Conservation (phyloP, 2,113 vertebrate species). For the Heterochromis multidens region DNA sequence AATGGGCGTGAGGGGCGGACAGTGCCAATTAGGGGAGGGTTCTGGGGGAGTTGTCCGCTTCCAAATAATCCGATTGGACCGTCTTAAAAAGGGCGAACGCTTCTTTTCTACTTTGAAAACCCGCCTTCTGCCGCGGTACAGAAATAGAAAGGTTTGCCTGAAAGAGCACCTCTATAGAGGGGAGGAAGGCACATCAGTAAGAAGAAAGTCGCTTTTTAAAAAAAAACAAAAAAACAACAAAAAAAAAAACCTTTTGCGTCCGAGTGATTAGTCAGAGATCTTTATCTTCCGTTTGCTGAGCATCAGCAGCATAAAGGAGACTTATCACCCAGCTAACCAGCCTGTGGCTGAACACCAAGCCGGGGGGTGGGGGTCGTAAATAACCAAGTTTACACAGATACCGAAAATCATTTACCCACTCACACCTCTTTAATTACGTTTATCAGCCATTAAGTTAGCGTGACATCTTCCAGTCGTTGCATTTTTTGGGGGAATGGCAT, state of each 20-base stretch:
- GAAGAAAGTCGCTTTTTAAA: neutral
- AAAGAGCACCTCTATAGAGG: neutral
- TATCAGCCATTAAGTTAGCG: neutral
- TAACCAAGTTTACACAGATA: neutral
- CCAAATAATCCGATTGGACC: constrained; percentile 69
- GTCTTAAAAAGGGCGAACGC: constrained; percentile 57
- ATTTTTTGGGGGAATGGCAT: constrained; percentile 63
- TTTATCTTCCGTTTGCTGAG: neutral
- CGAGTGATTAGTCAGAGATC: neutral
- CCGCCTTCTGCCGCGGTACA: constrained; percentile 34
- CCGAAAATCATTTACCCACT: neutral
- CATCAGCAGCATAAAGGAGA: neutral
- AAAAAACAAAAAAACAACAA: too few relatives aligned
- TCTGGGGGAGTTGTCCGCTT: constrained; percentile 73
- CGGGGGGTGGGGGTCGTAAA: neutral
- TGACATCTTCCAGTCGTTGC: neutral
- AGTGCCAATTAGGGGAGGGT: constrained; percentile 37
- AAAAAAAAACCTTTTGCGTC: too few relatives aligned
- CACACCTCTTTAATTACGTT: neutral
- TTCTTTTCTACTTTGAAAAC: neutral
- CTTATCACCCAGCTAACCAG: neutral
- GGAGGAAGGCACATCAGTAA: constrained; percentile 3
- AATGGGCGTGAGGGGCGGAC: constrained; percentile 62
- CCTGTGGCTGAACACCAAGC: constrained; percentile 22
- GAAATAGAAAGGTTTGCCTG: constrained; percentile 60